These are phyloP conservation scores for Poeciliopsis occidentalis DNA, from an alignment of 2,113 vertebrate genomes.

Conservation along the genomic window DNA sequence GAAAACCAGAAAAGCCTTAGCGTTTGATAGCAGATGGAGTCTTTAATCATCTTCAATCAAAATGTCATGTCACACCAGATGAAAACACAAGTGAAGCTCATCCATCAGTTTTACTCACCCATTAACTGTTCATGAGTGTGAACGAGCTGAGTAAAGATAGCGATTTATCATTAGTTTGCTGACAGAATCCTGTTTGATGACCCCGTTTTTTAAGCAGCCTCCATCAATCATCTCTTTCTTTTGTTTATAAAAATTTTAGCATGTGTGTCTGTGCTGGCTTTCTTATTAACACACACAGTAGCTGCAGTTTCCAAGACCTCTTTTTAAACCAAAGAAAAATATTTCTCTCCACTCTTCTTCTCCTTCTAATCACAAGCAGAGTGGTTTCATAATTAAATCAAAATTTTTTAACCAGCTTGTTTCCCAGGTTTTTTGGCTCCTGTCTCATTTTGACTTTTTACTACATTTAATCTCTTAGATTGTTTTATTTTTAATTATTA, in stretches of 20 bases:
- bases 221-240: slow-evolving; percentile 43
- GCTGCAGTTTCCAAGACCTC: slow-evolving; percentile 40
- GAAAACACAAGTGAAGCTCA: slow-evolving; percentile 43
- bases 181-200: slow-evolving; percentile 7
- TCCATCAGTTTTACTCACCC: slow-evolving; percentile 59
- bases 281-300: slow-evolving; percentile 45
- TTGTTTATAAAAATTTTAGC: slow-evolving; percentile 47
- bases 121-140: slow-evolving; percentile 18
- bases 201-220: slow-evolving; percentile 5
- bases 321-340: slow-evolving; percentile 8
- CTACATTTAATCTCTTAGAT: too few relatives aligned
- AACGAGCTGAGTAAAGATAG: slow-evolving; percentile 4
- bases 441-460: not conserved
- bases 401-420: not conserved
- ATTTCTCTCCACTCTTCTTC: not conserved
- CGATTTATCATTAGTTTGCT: slow-evolving; percentile 31
- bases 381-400: not conserved
- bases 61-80: slow-evolving; percentile 34
- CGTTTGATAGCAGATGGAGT: slow-evolving; percentile 2
- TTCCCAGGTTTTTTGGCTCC: not conserved
- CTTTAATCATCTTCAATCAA: slow-evolving; percentile 45
- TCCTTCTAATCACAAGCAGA: not conserved
- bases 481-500: not conserved
- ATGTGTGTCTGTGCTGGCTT: slow-evolving; percentile 35
- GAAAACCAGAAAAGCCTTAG: slow-evolving; percentile 1